A percentile compares a stretch with the other conserved stretches of the same genome.
phyloP scores from a whole-genome alignment of 2,888 invertebrate genomes.

The Heliconius aoede region DNA sequence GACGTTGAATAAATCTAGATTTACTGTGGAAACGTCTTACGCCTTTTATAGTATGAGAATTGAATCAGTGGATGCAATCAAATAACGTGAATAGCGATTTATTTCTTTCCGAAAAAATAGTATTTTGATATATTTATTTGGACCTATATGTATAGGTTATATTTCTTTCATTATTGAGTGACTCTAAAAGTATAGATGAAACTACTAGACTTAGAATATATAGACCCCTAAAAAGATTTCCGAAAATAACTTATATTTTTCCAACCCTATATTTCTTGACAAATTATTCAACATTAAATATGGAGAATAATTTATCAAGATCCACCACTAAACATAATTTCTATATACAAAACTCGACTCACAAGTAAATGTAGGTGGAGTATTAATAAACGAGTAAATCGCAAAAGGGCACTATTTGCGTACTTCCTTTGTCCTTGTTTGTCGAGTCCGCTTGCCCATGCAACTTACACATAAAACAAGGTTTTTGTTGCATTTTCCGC shows the following conservation, averaged over 20 bases:
- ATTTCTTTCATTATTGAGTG: too few relatives aligned
- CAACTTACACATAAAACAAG: conserved; percentile 22
- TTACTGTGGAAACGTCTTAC: conserved; percentile 42
- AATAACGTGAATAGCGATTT: conserved; percentile 30
- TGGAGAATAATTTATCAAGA: neutral
- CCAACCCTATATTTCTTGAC: too few relatives aligned
- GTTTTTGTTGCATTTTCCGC: conserved; percentile 25
- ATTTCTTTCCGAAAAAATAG: neutral
- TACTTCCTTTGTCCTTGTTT: conserved; percentile 19
- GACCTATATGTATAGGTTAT: neutral
- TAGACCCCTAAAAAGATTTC: too few relatives aligned
- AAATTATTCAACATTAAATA: too few relatives aligned
- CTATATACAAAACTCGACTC: neutral
- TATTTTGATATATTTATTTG: neutral
- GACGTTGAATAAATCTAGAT: conserved; percentile 46
- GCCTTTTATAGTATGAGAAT: conserved; percentile 42
- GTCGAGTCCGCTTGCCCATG: conserved; percentile 7
- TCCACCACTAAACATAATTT: neutral
- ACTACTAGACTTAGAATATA: too few relatives aligned
- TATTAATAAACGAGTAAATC: conserved; percentile 20
- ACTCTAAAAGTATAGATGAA: too few relatives aligned
- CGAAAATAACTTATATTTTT: too few relatives aligned
- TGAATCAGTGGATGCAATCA: conserved; percentile 39
- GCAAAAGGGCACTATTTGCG: conserved; percentile 8
- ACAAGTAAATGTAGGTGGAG: neutral